Evolutionary conservation across 2,113 vertebrate species (phyloP), one percentile per base, ranked within the genome.

Genomic region (Onychostruthus taczanowskii): DNA sequence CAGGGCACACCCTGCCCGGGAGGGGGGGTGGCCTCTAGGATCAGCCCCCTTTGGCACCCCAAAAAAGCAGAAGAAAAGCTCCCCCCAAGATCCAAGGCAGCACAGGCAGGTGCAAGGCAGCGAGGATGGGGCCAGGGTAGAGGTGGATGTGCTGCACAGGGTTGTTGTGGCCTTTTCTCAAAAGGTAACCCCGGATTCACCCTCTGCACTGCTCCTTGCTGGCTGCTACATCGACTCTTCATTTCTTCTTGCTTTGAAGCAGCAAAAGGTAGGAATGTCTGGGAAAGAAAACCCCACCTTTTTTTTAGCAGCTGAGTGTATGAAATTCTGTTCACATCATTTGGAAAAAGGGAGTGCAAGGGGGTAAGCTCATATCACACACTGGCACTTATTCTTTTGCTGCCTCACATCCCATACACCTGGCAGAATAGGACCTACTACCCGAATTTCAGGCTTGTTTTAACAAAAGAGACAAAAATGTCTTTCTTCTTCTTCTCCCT

Each of bases 181-280:
- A 9, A 67, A 9, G 4, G 16, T 20, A 35, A 62, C 37, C n/a
- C 35, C 43, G 31, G 4, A 3, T 2, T 80, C 53, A 22, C 43
- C 58, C 58, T 53, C 62, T 49, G 55, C 9, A 1, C 50, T 55
- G 9, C 23, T 8, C 41, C 28, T 83, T 10, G 4, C 33, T 44
- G 31, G n/a, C 41, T 58, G n/a, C 18, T 41, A 2, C 0, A 0
- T 7, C 1, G 1, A 24, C 73, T 41, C 13, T 31, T 67, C 13
- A 3, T 85, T 83, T 19, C 49, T 20, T 39, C 79, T 58, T 53
- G 27, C 49, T 83, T 43, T 52, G 55, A 62, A 73, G 23, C 53
- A 69, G 53, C 35, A 79, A 44, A 63, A 84, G 10, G 18, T 8
- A 12, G 55, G 56, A 20, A 24, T 33, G 27, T 0, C 35, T 75